phyloP scores from a whole-genome alignment of 2,888 invertebrate species.

The Caenorhabditis sp. region DNA sequence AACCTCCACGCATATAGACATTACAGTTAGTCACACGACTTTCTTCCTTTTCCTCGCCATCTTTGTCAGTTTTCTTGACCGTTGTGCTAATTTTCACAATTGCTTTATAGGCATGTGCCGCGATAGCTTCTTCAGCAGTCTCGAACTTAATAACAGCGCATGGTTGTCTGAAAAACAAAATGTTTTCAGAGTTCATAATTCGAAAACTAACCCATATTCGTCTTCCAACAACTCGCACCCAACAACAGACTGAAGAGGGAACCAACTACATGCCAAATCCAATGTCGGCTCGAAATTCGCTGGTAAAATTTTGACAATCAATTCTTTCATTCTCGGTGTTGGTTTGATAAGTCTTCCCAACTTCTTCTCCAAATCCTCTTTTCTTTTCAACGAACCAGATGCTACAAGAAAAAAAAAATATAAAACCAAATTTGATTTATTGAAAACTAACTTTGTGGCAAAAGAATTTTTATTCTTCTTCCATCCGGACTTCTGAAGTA shows the following conservation, averaged over 20 bases:
- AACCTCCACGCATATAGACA: conserved; percentile 48
- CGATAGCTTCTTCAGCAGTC: conserved; percentile 43
- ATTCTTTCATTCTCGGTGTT: conserved; percentile 40
- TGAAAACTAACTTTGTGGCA: conserved; percentile 46
- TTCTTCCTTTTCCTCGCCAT: conserved; percentile 16
- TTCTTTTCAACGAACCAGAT: conserved; percentile 36
- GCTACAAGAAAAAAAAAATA: conserved; percentile 18
- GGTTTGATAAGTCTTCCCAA: conserved; percentile 47
- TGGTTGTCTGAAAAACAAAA: conserved; percentile 8
- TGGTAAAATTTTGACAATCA: conserved; percentile 43
- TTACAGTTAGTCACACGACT: conserved; percentile 24
- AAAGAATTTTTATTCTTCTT: conserved; percentile 47
- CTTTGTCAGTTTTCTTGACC: neutral
- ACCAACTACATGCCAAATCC: conserved; percentile 43
- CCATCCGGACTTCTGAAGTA: conserved; percentile 45
- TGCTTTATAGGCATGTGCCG: conserved; percentile 40
- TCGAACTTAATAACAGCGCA: conserved; percentile 47
- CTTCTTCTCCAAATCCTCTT: conserved; percentile 49
- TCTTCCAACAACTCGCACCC: conserved; percentile 31
- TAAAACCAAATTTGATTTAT: neutral
- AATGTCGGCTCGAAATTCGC: conserved; percentile 28
- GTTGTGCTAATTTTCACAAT: conserved; percentile 21
- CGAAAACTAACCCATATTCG: conserved; percentile 25
- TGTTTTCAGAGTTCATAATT: neutral
- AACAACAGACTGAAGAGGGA: conserved; percentile 35